Conservation (phyloP, 2,113 vertebrate species). For the Ramphastos sulfuratus region DNA sequence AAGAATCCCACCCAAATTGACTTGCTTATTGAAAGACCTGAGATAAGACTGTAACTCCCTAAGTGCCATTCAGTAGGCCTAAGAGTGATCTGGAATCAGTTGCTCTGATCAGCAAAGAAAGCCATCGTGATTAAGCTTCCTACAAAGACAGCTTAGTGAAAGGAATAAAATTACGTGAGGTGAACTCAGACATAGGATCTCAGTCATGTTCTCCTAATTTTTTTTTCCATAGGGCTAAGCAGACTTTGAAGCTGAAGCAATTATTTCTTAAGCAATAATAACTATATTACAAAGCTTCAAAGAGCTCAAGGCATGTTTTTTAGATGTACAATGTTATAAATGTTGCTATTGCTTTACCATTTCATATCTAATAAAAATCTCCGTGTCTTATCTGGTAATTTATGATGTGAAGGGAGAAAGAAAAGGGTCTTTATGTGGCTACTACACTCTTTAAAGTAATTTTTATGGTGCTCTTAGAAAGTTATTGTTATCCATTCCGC, state of each 20-base stretch:
- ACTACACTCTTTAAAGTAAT: slow-evolving; percentile 54
- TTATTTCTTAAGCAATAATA: slow-evolving; percentile 47
- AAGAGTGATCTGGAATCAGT: background rate
- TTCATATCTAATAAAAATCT: slow-evolving; percentile 47
- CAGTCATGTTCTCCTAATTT: background rate
- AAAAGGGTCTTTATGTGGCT: slow-evolving; percentile 42
- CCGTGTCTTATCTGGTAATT: slow-evolving; percentile 22
- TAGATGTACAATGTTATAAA: slow-evolving; percentile 2
- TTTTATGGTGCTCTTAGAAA: slow-evolving; percentile 48
- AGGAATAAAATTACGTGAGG: background rate
- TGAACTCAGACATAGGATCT: background rate
- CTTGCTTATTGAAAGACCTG: background rate
- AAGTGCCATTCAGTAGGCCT: background rate
- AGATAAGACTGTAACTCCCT: background rate
- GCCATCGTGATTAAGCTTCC: background rate
- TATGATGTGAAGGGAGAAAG: slow-evolving; percentile 29
- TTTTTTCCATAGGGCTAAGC: background rate
- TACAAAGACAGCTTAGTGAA: background rate
- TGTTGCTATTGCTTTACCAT: slow-evolving; percentile 20
- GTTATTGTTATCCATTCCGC: slow-evolving; percentile 50
- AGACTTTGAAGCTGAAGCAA: background rate
- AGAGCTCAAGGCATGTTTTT: slow-evolving; percentile 1
- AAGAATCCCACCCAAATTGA: background rate
- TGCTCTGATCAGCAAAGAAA: background rate
- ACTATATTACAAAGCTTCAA: background rate